phyloP scores from a whole-genome alignment of 2,113 vertebrate species.

The Gymnocephalus cernua region DNA sequence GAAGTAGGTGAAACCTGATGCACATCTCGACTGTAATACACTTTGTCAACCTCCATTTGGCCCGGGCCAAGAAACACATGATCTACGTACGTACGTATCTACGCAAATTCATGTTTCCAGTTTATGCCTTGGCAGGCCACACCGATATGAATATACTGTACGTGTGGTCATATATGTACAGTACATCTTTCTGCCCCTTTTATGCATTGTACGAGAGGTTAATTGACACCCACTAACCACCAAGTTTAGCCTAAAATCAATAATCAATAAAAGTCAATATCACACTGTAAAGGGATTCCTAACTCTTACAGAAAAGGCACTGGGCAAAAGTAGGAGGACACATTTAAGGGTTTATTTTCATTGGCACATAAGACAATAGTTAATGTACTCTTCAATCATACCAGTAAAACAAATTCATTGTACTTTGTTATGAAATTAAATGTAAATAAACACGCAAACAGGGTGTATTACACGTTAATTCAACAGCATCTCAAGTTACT shows the following conservation, averaged over 20 bases:
- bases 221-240: not conserved
- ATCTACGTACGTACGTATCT: not conserved
- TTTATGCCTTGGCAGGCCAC: not conserved
- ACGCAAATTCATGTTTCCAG: not conserved
- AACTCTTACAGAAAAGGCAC: not conserved
- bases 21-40: constrained; percentile 27
- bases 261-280: not conserved
- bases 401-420: not conserved
- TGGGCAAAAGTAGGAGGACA: not conserved
- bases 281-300: not conserved
- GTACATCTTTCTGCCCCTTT: not conserved
- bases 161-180: too few species aligned
- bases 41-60: constrained; percentile 44
- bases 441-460: not conserved
- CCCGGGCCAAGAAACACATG: constrained; percentile 21
- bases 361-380: too few species aligned
- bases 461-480: not conserved
- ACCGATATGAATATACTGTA: not conserved
- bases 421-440: not conserved
- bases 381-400: too few species aligned
- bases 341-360: not conserved
- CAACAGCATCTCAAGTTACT: not conserved
- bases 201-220: not conserved
- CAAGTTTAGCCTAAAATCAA: not conserved
- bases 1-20: constrained; percentile 30